Base-by-base conservation (phyloP, 2,113 vertebrate genomes). In the Lonchura striata region DNA sequence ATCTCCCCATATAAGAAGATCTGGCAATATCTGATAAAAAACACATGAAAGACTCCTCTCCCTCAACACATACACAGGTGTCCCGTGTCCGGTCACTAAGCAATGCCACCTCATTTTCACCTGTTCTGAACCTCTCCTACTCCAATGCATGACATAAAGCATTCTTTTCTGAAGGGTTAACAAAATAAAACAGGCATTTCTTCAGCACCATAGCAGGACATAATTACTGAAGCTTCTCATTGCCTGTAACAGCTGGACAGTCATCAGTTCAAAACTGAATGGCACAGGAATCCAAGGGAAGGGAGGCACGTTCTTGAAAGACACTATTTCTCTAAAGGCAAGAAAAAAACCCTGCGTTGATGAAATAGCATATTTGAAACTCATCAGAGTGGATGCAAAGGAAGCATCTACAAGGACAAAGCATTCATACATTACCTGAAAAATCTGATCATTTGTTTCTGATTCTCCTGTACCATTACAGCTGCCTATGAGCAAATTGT, bases 361-460 rank as follows among this genome's bases (percentile, higher is more conserved):
- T 37, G 16, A 72, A 65, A 79, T 1, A 65, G 6, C 12, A 44
- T 10, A 35, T 22, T 84, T 57, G 22, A 86, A 65, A 64, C 52
- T 82, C 39, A 86, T 41, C 56, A 60, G 56, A 80, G 37, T 50
- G 13, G 31, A 84, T 24, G 12, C 28, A 74, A 63, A 64, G 15
- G 65, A 91, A 82, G 50, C 30, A 66, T 39, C 52, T 65, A 44
- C 23, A 83, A 69, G 69, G 39, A 74, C 42, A 82, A 24, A 47
- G n/a, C 12, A 31, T 70, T 61, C 8, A 15, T 30, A 88, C 25
- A 79, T 95, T 90, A 98, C 96, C 97, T 98, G 94, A 81, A 96
- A 94, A 71, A 85, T 63, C 21, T 6, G 41, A 78, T 83, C 63
- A 46, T 94, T 70, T 86, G 75, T 68, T 91, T 96, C 81, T 52